Percentiles rank a stretch among this genome's conserved stretches.
phyloP scores from a whole-genome alignment of 2,113 vertebrate species.

The Cinclus cinclus region DNA sequence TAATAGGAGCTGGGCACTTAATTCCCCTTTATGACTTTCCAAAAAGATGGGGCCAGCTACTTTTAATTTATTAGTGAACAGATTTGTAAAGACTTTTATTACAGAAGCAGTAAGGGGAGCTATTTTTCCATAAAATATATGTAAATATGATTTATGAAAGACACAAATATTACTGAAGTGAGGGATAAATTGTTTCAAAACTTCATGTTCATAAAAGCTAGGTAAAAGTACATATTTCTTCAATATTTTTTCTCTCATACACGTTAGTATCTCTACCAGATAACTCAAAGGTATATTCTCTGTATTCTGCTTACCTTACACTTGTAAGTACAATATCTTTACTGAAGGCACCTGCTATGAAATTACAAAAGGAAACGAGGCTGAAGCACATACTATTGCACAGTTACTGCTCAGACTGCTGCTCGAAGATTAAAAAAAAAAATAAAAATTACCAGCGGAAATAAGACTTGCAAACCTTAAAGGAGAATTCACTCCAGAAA shows the following conservation, averaged over 20 bases:
- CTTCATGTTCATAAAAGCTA: not conserved
- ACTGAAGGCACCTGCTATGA: not conserved
- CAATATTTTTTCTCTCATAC: constrained; percentile 1
- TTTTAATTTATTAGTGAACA: constrained; percentile 47
- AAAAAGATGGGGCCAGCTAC: constrained; percentile 28
- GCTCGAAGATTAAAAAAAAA: not conserved
- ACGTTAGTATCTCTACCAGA: not conserved
- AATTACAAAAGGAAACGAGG: not conserved
- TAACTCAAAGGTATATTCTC: not conserved
- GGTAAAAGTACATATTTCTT: not conserved
- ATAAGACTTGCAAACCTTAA: not conserved
- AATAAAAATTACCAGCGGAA: not conserved
- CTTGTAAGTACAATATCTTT: not conserved
- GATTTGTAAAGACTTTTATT: constrained; percentile 49
- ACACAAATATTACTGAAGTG: constrained; percentile 48
- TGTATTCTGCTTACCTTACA: not conserved
- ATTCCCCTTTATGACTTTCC: constrained; percentile 30
- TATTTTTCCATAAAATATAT: constrained; percentile 57
- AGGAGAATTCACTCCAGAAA: not conserved
- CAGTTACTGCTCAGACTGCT: not conserved
- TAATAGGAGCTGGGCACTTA: constrained; percentile 32
- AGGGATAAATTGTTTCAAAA: constrained; percentile 34
- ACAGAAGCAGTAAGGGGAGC: constrained; percentile 12
- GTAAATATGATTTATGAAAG: constrained; percentile 57
- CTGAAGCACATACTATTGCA: not conserved